Evolutionary conservation across 2,113 vertebrate genomes (phyloP).

Genomic region (Casuarius casuarius): DNA sequence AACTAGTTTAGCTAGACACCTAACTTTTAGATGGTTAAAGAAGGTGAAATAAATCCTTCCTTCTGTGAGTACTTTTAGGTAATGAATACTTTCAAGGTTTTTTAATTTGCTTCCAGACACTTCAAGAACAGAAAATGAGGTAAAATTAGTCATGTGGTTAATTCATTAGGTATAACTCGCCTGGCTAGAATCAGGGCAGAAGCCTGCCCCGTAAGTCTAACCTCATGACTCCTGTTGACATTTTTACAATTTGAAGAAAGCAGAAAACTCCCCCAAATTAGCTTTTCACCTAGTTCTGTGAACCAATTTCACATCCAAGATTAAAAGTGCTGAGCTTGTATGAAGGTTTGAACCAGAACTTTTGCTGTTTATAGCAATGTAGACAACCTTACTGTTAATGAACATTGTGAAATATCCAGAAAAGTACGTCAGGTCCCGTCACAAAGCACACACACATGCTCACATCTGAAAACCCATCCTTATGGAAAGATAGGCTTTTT

Average conservation of each 20-base stretch:
- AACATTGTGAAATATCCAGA: constrained; percentile 56
- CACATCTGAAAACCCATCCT: not conserved
- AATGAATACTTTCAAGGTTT: constrained; percentile 51
- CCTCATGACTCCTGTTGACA: constrained; percentile 56
- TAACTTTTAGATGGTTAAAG: not conserved
- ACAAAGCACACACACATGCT: not conserved
- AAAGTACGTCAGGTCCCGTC: not conserved
- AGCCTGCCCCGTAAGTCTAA: constrained; percentile 49
- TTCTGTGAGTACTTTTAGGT: not conserved
- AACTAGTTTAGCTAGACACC: not conserved
- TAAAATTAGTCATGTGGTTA: constrained; percentile 72
- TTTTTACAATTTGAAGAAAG: constrained; percentile 60
- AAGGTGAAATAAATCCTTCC: constrained; percentile 15
- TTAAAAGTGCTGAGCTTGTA: constrained; percentile 8
- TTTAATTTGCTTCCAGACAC: constrained; percentile 65
- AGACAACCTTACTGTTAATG: constrained; percentile 25
- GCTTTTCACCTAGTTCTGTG: constrained; percentile 33
- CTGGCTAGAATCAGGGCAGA: constrained; percentile 54
- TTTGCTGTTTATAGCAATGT: constrained; percentile 46
- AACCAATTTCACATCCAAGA: constrained; percentile 31
- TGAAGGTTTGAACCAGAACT: constrained; percentile 1
- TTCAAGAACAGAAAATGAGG: constrained; percentile 63
- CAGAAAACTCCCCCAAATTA: not conserved
- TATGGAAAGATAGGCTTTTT: constrained; percentile 16
- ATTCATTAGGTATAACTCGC: constrained; percentile 68